phyloP scores from a whole-genome alignment of 2,797 vertebrate genomes.

The Pseudochaenichthys georgianus region DNA sequence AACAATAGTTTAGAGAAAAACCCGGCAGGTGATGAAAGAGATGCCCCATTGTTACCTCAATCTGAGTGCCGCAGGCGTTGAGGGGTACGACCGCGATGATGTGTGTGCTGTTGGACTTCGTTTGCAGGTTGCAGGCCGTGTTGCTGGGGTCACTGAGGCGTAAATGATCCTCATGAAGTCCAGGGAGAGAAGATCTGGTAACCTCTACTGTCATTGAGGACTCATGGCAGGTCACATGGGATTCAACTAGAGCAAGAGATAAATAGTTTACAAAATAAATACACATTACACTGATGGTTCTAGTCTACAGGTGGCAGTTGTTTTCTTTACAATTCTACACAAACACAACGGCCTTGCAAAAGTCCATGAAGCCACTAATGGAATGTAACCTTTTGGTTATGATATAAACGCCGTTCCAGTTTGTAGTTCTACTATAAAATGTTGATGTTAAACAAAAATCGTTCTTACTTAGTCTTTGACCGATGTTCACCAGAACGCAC shows the following conservation, averaged over 20 bases:
- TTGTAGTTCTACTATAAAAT: neutral
- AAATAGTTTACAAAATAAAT: neutral
- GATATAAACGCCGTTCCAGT: neutral
- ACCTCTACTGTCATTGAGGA: slow-evolving; percentile 71
- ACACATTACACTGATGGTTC: neutral
- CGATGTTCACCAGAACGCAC: slow-evolving; percentile 68
- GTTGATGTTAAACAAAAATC: too few species aligned
- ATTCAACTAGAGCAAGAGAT: slow-evolving; percentile 42
- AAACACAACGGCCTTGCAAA: neutral
- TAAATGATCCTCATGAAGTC: slow-evolving; percentile 64
- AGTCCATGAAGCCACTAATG: neutral
- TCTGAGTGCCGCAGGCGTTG: slow-evolving; percentile 79
- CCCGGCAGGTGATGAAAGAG: neutral
- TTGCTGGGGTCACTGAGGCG: slow-evolving; percentile 73
- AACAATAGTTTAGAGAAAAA: neutral
- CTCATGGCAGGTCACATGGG: slow-evolving; percentile 70
- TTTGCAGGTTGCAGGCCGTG: slow-evolving; percentile 60
- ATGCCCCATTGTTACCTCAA: slow-evolving; percentile 62
- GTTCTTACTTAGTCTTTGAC: neutral
- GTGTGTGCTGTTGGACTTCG: slow-evolving; percentile 75
- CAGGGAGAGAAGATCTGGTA: slow-evolving; percentile 54
- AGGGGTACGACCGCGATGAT: slow-evolving; percentile 72
- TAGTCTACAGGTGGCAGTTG: too few species aligned
- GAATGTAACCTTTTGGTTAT: neutral
- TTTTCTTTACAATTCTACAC: neutral